Evolutionary conservation across 2,113 vertebrate species (phyloP).

Genomic region (Cinclus cinclus): DNA sequence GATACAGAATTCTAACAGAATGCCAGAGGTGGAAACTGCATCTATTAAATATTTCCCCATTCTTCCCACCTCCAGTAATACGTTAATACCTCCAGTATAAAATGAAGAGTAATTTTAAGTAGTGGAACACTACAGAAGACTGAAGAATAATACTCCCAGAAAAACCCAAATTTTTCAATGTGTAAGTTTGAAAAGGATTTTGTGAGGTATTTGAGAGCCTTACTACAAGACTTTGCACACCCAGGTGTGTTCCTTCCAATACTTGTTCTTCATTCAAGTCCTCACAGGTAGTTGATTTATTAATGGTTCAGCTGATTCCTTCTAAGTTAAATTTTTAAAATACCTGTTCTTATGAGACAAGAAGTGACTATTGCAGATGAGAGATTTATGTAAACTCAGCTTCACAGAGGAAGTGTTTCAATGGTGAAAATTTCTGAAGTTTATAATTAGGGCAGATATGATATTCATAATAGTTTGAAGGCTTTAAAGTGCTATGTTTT

Average conservation of each 20-base stretch:
- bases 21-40: not conserved
- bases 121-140: not conserved
- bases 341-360: not conserved
- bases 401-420: not conserved
- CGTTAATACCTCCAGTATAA: not conserved
- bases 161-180: not conserved
- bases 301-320: not conserved
- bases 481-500: not conserved
- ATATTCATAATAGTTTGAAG: not conserved
- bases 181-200: not conserved
- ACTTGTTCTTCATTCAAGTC: not conserved
- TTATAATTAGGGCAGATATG: not conserved
- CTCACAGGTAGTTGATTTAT: not conserved
- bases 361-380: not conserved
- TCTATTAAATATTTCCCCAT: not conserved
- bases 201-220: not conserved
- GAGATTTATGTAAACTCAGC: not conserved
- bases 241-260: not conserved
- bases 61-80: not conserved
- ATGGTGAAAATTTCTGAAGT: not conserved
- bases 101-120: not conserved
- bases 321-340: not conserved
- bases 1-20: not conserved
- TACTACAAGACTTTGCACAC: not conserved
- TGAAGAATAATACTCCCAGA: not conserved